Percentiles rank a stretch among this genome's conserved stretches.
These are phyloP conservation scores for Echinops telfairi DNA, from an alignment of 2,113 vertebrate species.

Conservation along the genomic window DNA sequence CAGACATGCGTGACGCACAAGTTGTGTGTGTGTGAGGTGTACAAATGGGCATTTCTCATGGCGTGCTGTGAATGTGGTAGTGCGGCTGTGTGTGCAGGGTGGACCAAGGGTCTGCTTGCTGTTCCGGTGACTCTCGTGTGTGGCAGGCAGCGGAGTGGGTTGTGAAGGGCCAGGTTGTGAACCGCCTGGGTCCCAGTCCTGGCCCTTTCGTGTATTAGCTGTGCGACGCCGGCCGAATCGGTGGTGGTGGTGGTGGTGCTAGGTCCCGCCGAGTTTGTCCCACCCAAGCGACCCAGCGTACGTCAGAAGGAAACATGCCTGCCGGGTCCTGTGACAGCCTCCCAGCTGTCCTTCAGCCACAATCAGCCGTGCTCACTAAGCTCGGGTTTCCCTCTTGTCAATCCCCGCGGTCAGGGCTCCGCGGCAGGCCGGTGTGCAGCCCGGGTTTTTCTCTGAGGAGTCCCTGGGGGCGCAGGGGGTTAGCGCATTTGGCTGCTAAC, in stretches of 20 bases:
- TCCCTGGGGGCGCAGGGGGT: not conserved
- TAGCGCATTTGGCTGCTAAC: not conserved
- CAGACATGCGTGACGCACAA: not conserved
- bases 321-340: no score
- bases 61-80: not conserved
- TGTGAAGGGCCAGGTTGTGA: not conserved
- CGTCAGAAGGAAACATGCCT: no score
- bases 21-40: no score
- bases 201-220: not conserved
- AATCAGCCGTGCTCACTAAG: not conserved
- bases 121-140: not conserved
- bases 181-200: not conserved
- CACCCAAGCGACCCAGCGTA: no score
- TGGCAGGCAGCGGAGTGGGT: not conserved
- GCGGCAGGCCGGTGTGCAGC: not conserved
- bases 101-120: slow-evolving; percentile 6
- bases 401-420: not conserved
- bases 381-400: not conserved
- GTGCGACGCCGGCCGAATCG: not conserved
- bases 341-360: no score
- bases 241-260: no score
- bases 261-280: no score
- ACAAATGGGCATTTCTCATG: not conserved
- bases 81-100: not conserved
- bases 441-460: not conserved